Evolutionary conservation across 2,113 vertebrate genomes (phyloP), one percentile per base, ranked within the genome.

Genomic region (Thinocorus orbignyianus): DNA sequence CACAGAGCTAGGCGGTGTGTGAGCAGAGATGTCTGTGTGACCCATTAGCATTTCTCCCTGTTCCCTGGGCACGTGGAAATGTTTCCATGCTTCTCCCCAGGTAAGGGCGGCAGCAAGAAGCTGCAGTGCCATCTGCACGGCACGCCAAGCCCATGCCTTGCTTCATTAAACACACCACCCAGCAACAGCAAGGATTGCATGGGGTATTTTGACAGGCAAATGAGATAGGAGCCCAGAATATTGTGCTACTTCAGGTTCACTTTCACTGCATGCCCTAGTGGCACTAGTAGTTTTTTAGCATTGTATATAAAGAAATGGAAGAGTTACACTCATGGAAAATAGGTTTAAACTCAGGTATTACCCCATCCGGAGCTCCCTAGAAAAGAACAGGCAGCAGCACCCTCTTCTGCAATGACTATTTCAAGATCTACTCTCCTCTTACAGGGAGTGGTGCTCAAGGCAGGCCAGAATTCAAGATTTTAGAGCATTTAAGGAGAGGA

Each of bases 141-240:
- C n/a, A 55, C 11, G 35, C 94, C 73, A 74, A 88, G 89, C 46
- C 35, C 49, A 96, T 55, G 91, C 93, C 92, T 97, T 55, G 23
- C 92, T 94, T 96, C 93, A 96, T 97, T 97, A 98, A 97, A 96
- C 72, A 97, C 74, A 74, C 35, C 0, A 5, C 44, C 51, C 28
- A 96, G 96, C 90, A 73, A 55, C 2, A 61, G 73, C 73, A 85
- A 94, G 90, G 94, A 96, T 93, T 81, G 91, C 82, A 64, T 74
- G 86, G 92, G 76, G 60, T 73, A 68, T 94, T 91, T 77, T 96
- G 97, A 97, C 90, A 97, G 78, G 91, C 93, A 92, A 97, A 96
- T 88, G 91, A 92, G 89, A 92, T 26, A 70, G 70, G 54, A 91
- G 37, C 26, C 33, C 88, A 84, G 82, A 84, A 95, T 85, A 91